Evolutionary conservation across 2,113 vertebrate genomes (phyloP).

Genomic region (Megaceryle maxima): DNA sequence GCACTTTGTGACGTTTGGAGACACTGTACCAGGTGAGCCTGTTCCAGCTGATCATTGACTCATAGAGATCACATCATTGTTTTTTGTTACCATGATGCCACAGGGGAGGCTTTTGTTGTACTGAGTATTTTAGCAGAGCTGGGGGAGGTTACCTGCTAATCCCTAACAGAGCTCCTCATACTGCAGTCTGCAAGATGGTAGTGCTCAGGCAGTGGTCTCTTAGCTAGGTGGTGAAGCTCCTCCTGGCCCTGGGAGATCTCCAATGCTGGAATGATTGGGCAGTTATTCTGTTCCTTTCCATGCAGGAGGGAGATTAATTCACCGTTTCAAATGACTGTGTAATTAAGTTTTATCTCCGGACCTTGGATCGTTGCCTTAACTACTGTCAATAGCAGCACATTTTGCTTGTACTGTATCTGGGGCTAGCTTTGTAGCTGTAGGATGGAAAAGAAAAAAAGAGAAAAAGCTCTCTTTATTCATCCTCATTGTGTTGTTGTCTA

Average conservation of each 20-base stretch:
- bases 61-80: neutral
- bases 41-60: neutral
- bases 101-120: neutral
- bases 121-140: neutral
- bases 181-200: neutral
- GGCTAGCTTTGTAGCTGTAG: neutral
- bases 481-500: neutral
- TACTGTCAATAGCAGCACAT: neutral
- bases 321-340: neutral
- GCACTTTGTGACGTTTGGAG: neutral
- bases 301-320: neutral
- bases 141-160: neutral
- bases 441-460: neutral
- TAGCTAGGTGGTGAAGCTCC: neutral
- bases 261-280: neutral
- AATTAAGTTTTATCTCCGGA: neutral
- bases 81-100: neutral
- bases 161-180: neutral
- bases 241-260: neutral
- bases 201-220: neutral
- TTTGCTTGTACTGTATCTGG: neutral
- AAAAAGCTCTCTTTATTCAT: neutral
- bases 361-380: neutral
- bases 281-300: neutral
- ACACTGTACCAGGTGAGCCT: fast-evolving